Evolutionary conservation across 2,113 vertebrate species (phyloP), one percentile per base, ranked within the genome.

Genomic region (Carassius gibelio): DNA sequence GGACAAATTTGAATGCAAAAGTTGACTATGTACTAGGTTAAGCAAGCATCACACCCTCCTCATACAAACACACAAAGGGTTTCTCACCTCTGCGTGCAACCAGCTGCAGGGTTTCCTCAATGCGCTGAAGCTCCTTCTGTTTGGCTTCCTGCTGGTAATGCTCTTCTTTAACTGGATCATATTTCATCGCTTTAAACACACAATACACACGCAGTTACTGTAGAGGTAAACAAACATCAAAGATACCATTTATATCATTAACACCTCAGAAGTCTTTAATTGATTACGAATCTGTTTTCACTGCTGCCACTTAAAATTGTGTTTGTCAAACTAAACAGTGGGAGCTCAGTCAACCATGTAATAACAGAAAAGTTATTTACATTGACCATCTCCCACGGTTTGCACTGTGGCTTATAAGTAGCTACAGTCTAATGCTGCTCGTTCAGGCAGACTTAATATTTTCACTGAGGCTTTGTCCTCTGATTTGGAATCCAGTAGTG

Each of bases 101-200:
- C 91, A 94, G 95, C 90, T 95, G 97, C 75, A 99, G 93, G 6
- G 97, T 96, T 81, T 97, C 96, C 88, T 99, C 97, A 85, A 99
- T 97, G 88, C 97, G 95, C 83, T 95, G 94, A 85, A 99, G 92
- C 61, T 99, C 97, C 78, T 91, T 97, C 87, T 98, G 97, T 89
- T 99, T 99, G 50, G 91, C 94, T 89, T 99, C 98, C 88, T 99
- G 97, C 79, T 95, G 93, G 72, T 95, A 95, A 62, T 93, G 96
- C 93, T 99, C 97, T 90, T 99, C 98, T 89, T 98, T 99, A 21
- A 93, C 96, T 72, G 95, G 94, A 93, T 99, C 97, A 75, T 97
- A 99, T 87, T 96, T 96, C 83, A 99, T 94, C 3, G 96, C 98
- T 99, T 68, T 42, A 79, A 91, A 87, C 59, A 62, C 34, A 80